Base-by-base conservation (phyloP, 1,140 invertebrate species). In the Drosophila neocordata region DNA sequence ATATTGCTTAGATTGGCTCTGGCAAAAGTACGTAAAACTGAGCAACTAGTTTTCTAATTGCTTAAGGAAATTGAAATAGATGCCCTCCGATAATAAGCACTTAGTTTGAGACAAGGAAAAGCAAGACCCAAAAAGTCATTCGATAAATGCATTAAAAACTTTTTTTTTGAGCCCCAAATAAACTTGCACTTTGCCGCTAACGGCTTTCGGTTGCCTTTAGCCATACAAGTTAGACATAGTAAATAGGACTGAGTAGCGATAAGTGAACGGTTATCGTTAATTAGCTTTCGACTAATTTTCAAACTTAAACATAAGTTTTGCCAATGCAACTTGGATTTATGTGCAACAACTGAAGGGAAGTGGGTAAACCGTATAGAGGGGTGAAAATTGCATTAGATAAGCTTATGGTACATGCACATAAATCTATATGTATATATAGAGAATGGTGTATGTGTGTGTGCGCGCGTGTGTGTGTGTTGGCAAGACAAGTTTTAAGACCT, bases 71-170 rank as follows among this genome's bases (percentile, higher is more conserved):
- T 82, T 87, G 83, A 87, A 88, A 87, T 87, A 87, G 82, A 87
- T 88, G 83, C 78, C 82, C 41, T 48, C 41, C 82, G 83, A 87
- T 87, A 87, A 88, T 88, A 87, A 79, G 82, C 83, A 87, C 82
- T 87, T 87, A 82, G 74, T 64, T 67, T 37, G 41, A 73, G 72
- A 37, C 64, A 18, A 8, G 13, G 48, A 57, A 66, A 71, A 57
- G 53, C 59, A 60, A 69, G 37, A 65, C 53, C 56, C 35, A 56
- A 27, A 52, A 68, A 87, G 83, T 76, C 75, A 87, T 73, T 88
- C 79, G 82, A 88, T 87, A 87, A 85, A 88, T 79, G 82, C 82
- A 87, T 88, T 88, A 88, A 88, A 57, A 85, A 88, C 38, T 88
- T 63, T 15, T 38, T 84, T 84, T 73, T 55, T 51, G 31, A 64